These are phyloP conservation scores for Sebastes kiyomatsui DNA, from an alignment of 2,797 vertebrate genomes.

Conservation along the genomic window DNA sequence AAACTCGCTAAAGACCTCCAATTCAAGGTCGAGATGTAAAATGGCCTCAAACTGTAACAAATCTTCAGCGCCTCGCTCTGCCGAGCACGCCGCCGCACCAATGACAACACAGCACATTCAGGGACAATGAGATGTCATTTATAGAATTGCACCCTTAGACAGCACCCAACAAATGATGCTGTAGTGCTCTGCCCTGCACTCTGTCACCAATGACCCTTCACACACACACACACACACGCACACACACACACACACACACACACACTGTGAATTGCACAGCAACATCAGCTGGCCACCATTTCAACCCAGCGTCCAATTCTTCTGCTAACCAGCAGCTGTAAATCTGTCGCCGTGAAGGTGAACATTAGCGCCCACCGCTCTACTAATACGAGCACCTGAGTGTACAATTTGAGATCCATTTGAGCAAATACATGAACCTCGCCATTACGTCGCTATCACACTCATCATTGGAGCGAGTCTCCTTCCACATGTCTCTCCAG, in stretches of 20 bases:
- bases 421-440: slow-evolving; percentile 32
- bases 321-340: slow-evolving; percentile 25
- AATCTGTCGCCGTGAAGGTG: slow-evolving; percentile 44
- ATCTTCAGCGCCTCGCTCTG: slow-evolving; percentile 29
- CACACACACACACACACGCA: background rate
- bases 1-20: slow-evolving; percentile 1
- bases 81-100: background rate
- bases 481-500: background rate
- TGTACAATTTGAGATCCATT: slow-evolving; percentile 31
- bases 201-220: slow-evolving; percentile 39
- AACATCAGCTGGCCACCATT: slow-evolving; percentile 17
- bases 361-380: slow-evolving; percentile 17
- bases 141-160: slow-evolving; percentile 48
- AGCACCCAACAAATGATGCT: slow-evolving; percentile 50
- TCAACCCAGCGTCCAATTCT: slow-evolving; percentile 33
- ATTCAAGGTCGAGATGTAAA: slow-evolving; percentile 48
- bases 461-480: slow-evolving; percentile 3
- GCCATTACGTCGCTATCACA: background rate
- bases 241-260: background rate
- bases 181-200: slow-evolving; percentile 25
- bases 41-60: slow-evolving; percentile 40
- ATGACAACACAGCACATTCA: slow-evolving; percentile 43
- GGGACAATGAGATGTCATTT: slow-evolving; percentile 65
- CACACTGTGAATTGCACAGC: slow-evolving; percentile 23
- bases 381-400: background rate